A percentile compares a stretch with the other conserved stretches of the same genome.
These are phyloP conservation scores for Sinelater perroti DNA, from an alignment of 2,888 invertebrate species.

Conservation along the genomic window DNA sequence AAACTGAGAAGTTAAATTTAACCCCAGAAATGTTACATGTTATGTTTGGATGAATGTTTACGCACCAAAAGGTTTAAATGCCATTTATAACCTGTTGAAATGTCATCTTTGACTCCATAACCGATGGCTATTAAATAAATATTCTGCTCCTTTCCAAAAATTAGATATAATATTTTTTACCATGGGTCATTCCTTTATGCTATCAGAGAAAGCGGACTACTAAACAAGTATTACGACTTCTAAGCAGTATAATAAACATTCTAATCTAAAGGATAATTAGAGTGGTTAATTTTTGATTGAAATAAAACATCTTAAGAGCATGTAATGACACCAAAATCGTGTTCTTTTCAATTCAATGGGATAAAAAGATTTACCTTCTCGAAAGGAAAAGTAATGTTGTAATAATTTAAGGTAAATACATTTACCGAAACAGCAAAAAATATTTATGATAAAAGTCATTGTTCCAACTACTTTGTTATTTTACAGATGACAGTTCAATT, in stretches of 20 bases:
- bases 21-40: not conserved
- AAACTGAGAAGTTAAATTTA: not conserved
- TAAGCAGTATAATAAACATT: too few relatives aligned
- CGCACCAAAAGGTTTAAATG: not conserved
- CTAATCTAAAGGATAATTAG: not conserved
- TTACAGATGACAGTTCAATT: not conserved
- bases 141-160: not conserved
- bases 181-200: not conserved
- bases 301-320: not conserved
- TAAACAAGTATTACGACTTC: not conserved
- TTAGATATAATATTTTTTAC: not conserved
- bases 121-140: not conserved
- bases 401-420: not conserved
- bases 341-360: not conserved
- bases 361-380: not conserved
- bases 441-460: not conserved
- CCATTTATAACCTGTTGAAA: not conserved
- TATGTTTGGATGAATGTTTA: not conserved
- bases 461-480: not conserved
- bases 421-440: not conserved
- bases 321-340: not conserved
- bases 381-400: not conserved
- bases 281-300: not conserved
- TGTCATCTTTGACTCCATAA: not conserved
- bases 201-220: not conserved